Base-by-base conservation (phyloP, 1,140 invertebrate genomes). In the Anagrus nilaparvatae region DNA sequence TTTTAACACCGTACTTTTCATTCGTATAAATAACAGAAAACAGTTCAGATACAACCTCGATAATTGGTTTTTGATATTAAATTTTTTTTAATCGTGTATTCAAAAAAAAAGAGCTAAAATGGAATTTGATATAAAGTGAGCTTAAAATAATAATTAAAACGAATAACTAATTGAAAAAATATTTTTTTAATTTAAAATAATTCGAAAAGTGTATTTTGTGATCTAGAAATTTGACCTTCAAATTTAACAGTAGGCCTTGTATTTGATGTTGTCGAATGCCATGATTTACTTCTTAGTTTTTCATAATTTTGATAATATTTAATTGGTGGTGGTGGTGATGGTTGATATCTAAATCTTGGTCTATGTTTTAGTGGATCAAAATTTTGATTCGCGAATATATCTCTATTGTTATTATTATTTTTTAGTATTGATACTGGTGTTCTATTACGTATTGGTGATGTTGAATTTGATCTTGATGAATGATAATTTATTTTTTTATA, bases 281-380 rank as follows among this genome's bases (percentile, higher is more conserved):
- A 67, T 49, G 56, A 60, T 47, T 60, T 53, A 58, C 20, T 36
- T 13, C 24, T 41, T n/a, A n/a, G 65, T 44, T 65, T 74, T 50
- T 50, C 51, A n/a, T n/a, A n/a, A n/a, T n/a, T n/a, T n/a, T n/a
- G n/a, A n/a, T n/a, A n/a, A n/a, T n/a, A n/a, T n/a, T n/a, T n/a
- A n/a, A n/a, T n/a, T n/a, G 35, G 19, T 0, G 45, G 40, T 12
- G 61, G 61, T 18, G 69, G 61, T 39, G 59, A 52, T 8, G 84
- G 84, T 50, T 84, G 79, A 55, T 88, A 88, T 19, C 85, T 77
- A 50, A 76, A 82, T 45, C 75, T 76, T 10, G 84, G 84, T 18
- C 76, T 72, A 60, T 88, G 83, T 32, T 79, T 77, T 30, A 71
- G 71, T 1, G 82, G 81, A 61, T 88, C 80, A 54, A 81, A 87